Conservation (phyloP, 2,888 invertebrate genomes). For the Halictus ligatus region DNA sequence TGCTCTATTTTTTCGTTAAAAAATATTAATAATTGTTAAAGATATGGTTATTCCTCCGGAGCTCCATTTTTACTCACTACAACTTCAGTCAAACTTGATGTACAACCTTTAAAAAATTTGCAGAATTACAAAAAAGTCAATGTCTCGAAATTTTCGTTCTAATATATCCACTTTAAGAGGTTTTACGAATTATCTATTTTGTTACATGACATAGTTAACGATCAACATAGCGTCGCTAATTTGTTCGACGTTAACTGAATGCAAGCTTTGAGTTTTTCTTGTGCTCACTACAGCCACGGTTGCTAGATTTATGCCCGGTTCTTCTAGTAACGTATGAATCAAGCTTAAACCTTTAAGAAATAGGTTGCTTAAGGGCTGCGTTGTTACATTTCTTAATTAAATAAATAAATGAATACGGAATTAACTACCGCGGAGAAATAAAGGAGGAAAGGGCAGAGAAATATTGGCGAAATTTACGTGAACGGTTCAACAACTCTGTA, state of each 20-base stretch:
- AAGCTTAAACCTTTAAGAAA: slow-evolving; percentile 21
- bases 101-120: not conserved
- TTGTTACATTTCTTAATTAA: not conserved
- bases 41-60: not conserved
- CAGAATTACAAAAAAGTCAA: not conserved
- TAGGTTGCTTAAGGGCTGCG: not conserved
- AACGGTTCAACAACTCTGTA: not conserved
- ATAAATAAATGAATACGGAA: not conserved
- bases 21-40: not conserved
- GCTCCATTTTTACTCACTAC: not conserved
- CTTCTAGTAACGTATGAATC: slow-evolving; percentile 10
- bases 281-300: not conserved
- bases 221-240: not conserved
- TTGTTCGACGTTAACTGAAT: slow-evolving; percentile 25
- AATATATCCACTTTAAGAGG: no score
- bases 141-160: not conserved
- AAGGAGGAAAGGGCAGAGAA: not conserved
- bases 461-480: not conserved
- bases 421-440: not conserved
- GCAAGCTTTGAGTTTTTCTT: slow-evolving; percentile 2
- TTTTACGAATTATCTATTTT: not conserved
- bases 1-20: not conserved
- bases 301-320: slow-evolving; percentile 23
- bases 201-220: not conserved
- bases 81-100: not conserved